A percentile compares a stretch with the other conserved stretches of the same genome.
Conservation (phyloP, 2,797 vertebrate genomes). For the Rallus crepitans region DNA sequence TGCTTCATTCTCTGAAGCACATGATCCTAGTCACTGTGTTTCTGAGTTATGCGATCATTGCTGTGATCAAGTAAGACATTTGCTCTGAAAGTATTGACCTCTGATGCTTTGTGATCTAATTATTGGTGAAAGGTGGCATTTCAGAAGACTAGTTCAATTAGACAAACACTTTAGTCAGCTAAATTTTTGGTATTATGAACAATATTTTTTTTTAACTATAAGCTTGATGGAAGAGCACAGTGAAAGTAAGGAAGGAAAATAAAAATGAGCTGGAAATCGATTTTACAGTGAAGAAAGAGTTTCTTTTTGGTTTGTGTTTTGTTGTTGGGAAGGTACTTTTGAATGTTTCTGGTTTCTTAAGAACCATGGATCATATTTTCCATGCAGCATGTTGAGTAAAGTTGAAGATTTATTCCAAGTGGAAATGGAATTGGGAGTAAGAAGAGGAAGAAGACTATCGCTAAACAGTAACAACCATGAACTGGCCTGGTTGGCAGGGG, state of each 20-base stretch:
- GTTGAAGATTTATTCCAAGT: not conserved
- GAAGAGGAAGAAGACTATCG: not conserved
- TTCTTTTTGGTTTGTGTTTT: not conserved
- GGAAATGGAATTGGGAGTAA: not conserved
- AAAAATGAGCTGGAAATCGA: not conserved
- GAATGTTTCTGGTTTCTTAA: not conserved
- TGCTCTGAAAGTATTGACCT: constrained; percentile 5
- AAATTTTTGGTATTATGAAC: not conserved
- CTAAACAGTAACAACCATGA: not conserved
- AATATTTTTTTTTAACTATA: not conserved
- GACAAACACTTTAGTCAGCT: not conserved
- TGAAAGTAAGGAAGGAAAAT: not conserved
- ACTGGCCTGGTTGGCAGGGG: not conserved
- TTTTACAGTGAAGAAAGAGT: not conserved
- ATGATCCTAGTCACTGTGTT: not conserved
- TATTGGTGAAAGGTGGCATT: constrained; percentile 24
- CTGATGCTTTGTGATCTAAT: constrained; percentile 17
- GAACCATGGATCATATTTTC: not conserved
- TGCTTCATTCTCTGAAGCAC: constrained; percentile 1
- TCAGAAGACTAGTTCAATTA: constrained; percentile 30
- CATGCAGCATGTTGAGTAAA: not conserved
- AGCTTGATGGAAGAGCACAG: not conserved
- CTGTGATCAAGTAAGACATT: constrained; percentile 16
- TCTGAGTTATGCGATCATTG: not conserved
- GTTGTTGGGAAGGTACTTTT: not conserved